Evolutionary conservation across 2,113 vertebrate genomes (phyloP).

Genomic region (Salvelinus alpinus): DNA sequence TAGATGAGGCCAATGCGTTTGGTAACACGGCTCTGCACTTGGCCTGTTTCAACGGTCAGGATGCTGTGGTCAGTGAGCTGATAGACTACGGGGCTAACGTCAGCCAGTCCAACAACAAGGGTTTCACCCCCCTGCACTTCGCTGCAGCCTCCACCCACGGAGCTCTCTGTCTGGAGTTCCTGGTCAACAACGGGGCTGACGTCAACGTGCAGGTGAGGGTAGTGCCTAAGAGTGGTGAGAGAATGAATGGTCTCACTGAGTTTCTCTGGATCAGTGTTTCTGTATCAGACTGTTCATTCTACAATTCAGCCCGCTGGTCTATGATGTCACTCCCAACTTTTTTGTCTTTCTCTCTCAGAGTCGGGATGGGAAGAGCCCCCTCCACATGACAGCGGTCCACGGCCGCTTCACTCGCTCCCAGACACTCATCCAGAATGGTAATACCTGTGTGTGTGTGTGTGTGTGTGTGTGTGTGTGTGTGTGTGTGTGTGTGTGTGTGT

Average conservation of each 20-base stretch:
- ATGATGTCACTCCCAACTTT: too few species aligned
- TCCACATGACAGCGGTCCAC: constrained; percentile 94
- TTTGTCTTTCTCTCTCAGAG: constrained; percentile 72
- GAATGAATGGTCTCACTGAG: too few species aligned
- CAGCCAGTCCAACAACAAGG: constrained; percentile 86
- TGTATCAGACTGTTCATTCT: too few species aligned
- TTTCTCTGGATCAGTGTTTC: too few species aligned
- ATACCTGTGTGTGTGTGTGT: neutral
- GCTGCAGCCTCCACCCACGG: constrained; percentile 92
- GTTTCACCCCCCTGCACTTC: constrained; percentile 91
- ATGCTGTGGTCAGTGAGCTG: constrained; percentile 88
- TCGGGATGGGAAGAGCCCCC: constrained; percentile 92
- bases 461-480: neutral
- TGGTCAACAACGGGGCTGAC: constrained; percentile 93
- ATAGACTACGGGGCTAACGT: constrained; percentile 91
- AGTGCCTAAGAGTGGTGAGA: too few species aligned
- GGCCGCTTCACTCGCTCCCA: constrained; percentile 95
- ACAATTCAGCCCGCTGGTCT: too few species aligned
- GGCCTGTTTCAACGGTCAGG: constrained; percentile 91
- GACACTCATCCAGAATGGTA: constrained; percentile 97
- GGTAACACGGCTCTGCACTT: constrained; percentile 96
- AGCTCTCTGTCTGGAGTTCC: constrained; percentile 89
- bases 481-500: neutral
- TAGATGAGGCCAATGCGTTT: constrained; percentile 86
- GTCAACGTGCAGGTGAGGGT: constrained; percentile 86